Evolutionary conservation across 1,140 invertebrate species (phyloP), one percentile per base, ranked within the genome.

Genomic region (Brachionus asplanchnoidis): DNA sequence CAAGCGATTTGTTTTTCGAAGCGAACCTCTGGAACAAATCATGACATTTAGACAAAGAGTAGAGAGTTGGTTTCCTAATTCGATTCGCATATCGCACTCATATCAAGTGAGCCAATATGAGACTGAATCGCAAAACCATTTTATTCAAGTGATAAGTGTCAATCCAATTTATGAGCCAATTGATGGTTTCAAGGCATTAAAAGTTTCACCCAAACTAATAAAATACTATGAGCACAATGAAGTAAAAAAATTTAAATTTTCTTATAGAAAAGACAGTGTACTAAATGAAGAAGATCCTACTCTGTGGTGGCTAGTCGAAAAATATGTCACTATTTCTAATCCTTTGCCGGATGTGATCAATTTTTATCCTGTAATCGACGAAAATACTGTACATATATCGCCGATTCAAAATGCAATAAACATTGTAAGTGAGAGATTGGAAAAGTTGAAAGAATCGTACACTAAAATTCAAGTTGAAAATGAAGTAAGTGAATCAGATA

Each of bases 11-110:
- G 79, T 82, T 17, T 82, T 82, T 14, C 53, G 65, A 9, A 68
- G 79, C 26, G 79, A 82, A 26, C 79, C 79, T 42, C 17, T 82
- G 14, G 79, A 82, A n/a, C 79, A 82, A 82, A 82, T 82, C 32
- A 82, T 82, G 50, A 82, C 53, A 17, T 82, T 82, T 68, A 32
- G 79, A n/a, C 79, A 82, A 68, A 11, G 53, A 14, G 79, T 82
- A 4, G 79, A 82, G 20, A 65, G 53, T 46, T 82, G 79, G 79
- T 82, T 82, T 68, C 79, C 79, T 5, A 60, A 82, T 44, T 60
- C 79, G 12, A 40, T 23, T 17, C 23, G 79, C 32, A 82, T 82
- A 44, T 40, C 50, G 12, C 79, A 82, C 28, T 82, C 79, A 20
- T 65, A 82, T 26, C 79, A 53, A 12, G n/a, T 46, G 11, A 65